Evolutionary conservation across 2,888 invertebrate genomes (phyloP), one percentile per base, ranked within the genome.

Genomic region (Autographa gamma): DNA sequence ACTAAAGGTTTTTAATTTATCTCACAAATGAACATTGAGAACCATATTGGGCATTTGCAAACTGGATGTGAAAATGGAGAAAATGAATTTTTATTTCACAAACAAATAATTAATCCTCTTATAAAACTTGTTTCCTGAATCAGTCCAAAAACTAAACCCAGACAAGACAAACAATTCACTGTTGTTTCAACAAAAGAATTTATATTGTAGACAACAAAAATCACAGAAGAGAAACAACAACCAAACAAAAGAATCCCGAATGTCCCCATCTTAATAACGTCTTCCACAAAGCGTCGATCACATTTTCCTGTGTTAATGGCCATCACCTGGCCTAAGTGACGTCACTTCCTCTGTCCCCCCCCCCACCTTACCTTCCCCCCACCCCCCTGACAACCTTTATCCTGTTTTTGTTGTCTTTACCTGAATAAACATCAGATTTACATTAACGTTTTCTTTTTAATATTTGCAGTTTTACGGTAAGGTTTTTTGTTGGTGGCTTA

Each of bases 301-400:
- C 60, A 71, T 77, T 81, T 74, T 66, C 60, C 34, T 52, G 56
- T 41, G 32, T 63, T 74, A 80, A 80, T 73, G 75, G 70, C 61
- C 63, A 63, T 76, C 74, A 82, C 75, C 75, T 72, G 77, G 79
- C 72, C 70, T 80, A 71, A 77, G 69, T 80, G 77, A 80, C 71
- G 52, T 74, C 63, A 62, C 56, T 73, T 74, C 74, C 79, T 63
- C 18, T 38, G 43, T 7, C 48, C 48, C 7, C n/a, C n/a, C 19
- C 56, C n/a, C 31, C n/a, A n/a, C n/a, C n/a, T n/a, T n/a, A n/a
- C n/a, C n/a, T n/a, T n/a, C 19, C 56, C n/a, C 31, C n/a, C 6
- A 16, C 32, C 14, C 32, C 14, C 14, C 38, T 63, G 69, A 64
- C 73, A 63, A 41, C 62, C 63, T 56, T 52, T 54, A 74, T 80